Percentiles rank a stretch among this genome's conserved stretches.
Conservation (phyloP, 53 echinoderm and acorn worm genomes). For the Holothuria scabra region DNA sequence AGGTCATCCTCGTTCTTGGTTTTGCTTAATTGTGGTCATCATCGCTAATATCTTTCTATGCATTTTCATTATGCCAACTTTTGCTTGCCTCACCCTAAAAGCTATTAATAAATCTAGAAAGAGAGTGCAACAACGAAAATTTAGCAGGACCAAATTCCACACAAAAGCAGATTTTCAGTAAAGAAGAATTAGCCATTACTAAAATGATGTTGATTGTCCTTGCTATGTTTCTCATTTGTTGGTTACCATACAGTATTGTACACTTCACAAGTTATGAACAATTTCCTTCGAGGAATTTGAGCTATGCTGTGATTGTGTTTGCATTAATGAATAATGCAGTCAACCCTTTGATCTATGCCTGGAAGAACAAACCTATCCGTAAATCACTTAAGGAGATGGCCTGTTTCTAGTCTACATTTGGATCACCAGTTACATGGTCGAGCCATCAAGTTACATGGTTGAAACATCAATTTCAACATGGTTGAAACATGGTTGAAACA, state of each 20-base stretch:
- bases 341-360: slow-evolving; percentile 16
- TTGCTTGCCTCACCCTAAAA: neutral
- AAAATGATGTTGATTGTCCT: slow-evolving; percentile 16
- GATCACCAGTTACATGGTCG: too few relatives aligned
- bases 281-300: neutral
- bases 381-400: slow-evolving; percentile 15
- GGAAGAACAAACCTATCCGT: slow-evolving; percentile 29
- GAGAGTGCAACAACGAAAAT: neutral
- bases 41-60: slow-evolving; percentile 2
- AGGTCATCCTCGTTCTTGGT: slow-evolving; percentile 9
- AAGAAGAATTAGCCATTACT: slow-evolving; percentile 9
- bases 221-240: slow-evolving; percentile 5
- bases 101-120: slow-evolving; percentile 2
- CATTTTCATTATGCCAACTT: slow-evolving; percentile 23
- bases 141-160: too few relatives aligned
- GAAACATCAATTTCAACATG: too few relatives aligned
- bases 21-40: slow-evolving; percentile 4
- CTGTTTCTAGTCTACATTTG: neutral
- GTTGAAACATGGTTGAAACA: too few relatives aligned
- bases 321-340: slow-evolving; percentile 21
- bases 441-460: too few relatives aligned
- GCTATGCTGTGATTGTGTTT: neutral
- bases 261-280: slow-evolving; percentile 2
- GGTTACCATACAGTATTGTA: slow-evolving; percentile 20
- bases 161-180: neutral